A percentile compares a stretch with the other conserved stretches of the same genome.
phyloP scores from a whole-genome alignment of 2,888 invertebrate genomes.

The Ypsolopha scabrella region DNA sequence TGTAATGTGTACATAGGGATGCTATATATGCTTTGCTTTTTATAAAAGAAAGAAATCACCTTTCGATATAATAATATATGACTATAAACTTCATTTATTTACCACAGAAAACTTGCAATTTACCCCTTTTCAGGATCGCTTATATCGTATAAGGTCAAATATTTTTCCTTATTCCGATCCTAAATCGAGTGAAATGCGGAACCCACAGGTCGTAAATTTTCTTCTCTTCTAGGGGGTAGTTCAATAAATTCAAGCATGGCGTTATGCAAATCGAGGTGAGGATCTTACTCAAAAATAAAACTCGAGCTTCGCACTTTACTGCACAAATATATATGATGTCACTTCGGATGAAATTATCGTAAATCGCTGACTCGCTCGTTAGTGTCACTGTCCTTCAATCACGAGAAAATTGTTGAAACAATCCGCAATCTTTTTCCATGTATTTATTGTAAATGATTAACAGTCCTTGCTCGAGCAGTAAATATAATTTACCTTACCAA shows the following conservation, averaged over 20 bases:
- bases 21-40: background rate
- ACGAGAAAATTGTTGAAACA: slow-evolving; percentile 13
- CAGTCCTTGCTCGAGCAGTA: background rate
- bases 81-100: too few relatives aligned
- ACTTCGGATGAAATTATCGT: slow-evolving; percentile 28
- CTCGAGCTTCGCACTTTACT: slow-evolving; percentile 25
- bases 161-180: too few relatives aligned
- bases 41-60: too few relatives aligned
- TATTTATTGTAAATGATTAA: background rate
- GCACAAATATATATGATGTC: slow-evolving; percentile 25
- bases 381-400: slow-evolving; percentile 23
- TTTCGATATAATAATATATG: too few relatives aligned
- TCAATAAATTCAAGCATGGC: slow-evolving; percentile 1
- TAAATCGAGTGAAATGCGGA: too few relatives aligned
- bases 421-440: slow-evolving; percentile 5
- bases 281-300: slow-evolving; percentile 23
- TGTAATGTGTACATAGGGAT: slow-evolving; percentile 1
- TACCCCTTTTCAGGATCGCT: too few relatives aligned
- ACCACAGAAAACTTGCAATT: too few relatives aligned
- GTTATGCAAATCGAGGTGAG: slow-evolving; percentile 35
- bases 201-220: too few relatives aligned
- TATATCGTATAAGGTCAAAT: too few relatives aligned
- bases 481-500: too few relatives aligned
- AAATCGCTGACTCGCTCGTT: background rate
- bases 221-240: background rate